Evolutionary conservation across 2,113 vertebrate species (phyloP).

Genomic region (Nothoprocta perdicaria): DNA sequence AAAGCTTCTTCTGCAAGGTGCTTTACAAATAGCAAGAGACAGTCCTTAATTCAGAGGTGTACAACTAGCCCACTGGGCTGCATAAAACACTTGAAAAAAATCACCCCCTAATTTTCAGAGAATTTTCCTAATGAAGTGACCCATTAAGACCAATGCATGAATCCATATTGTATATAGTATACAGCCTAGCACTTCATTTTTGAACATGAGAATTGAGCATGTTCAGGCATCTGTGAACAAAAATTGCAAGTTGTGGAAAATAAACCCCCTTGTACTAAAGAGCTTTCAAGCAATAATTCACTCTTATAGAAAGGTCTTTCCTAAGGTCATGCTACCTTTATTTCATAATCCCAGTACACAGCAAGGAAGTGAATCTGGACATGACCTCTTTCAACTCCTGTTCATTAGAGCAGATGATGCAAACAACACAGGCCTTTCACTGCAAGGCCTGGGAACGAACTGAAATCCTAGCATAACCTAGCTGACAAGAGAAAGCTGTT

Average conservation of each 20-base stretch:
- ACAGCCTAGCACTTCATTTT: background rate
- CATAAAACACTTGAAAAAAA: background rate
- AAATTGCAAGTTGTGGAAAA: conserved; percentile 44
- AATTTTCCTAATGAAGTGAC: conserved; percentile 29
- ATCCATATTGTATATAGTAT: background rate
- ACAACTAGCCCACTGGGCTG: background rate
- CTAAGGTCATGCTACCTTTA: conserved; percentile 45
- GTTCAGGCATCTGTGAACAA: conserved; percentile 32
- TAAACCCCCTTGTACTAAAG: conserved; percentile 18
- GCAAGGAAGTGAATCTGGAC: conserved; percentile 39
- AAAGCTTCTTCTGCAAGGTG: background rate
- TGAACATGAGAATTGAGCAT: background rate
- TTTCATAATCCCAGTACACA: conserved; percentile 40
- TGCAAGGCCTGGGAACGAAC: background rate
- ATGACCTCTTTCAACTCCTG: conserved; percentile 38
- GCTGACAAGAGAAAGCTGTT: background rate
- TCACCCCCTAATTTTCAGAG: background rate
- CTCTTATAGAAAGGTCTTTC: conserved; percentile 39
- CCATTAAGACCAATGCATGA: background rate
- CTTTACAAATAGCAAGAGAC: background rate
- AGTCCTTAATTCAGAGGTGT: background rate
- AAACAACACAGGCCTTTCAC: conserved; percentile 25
- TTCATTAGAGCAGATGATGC: conserved; percentile 44
- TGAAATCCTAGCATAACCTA: background rate
- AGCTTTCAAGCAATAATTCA: conserved; percentile 47